phyloP scores from a whole-genome alignment of 2,888 invertebrate genomes.

The Drosophila vallismaia region DNA sequence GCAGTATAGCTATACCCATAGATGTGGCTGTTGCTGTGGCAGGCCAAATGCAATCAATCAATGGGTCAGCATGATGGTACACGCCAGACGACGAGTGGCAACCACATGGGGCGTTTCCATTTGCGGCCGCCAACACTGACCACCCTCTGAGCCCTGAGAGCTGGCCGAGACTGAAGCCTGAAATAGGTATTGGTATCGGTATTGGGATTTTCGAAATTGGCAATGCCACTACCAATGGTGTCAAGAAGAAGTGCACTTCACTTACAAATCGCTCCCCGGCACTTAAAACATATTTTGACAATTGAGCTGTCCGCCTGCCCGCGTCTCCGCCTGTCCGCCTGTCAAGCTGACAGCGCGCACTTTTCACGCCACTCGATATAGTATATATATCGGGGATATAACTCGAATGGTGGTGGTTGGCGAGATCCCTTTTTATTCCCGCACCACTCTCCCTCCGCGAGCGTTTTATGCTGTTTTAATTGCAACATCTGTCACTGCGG shows the following conservation, averaged over 20 bases:
- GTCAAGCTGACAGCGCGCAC: slow-evolving; percentile 72
- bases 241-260: slow-evolving; percentile 41
- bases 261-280: slow-evolving; percentile 72
- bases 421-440: slow-evolving; percentile 12
- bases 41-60: slow-evolving; percentile 77
- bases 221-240: slow-evolving; percentile 26
- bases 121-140: slow-evolving; percentile 68
- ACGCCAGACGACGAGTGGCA: slow-evolving; percentile 57
- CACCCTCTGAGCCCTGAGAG: slow-evolving; percentile 63
- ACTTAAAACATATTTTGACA: slow-evolving; percentile 82
- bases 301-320: slow-evolving; percentile 81
- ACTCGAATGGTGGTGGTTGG: slow-evolving; percentile 22
- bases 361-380: slow-evolving; percentile 58
- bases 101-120: slow-evolving; percentile 80
- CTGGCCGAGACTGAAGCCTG: background rate
- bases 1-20: slow-evolving; percentile 14
- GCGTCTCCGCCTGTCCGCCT: slow-evolving; percentile 76
- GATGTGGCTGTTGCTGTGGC: slow-evolving; percentile 16
- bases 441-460: slow-evolving; percentile 7
- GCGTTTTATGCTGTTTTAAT: slow-evolving; percentile 81
- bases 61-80: slow-evolving; percentile 70
- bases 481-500: slow-evolving; percentile 83
- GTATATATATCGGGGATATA: slow-evolving; percentile 17
- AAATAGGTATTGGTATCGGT: slow-evolving; percentile 12
- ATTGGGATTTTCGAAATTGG: slow-evolving; percentile 29